These are phyloP conservation scores for Phalacrocorax brasilianus DNA, from an alignment of 2,113 vertebrate species.

Conservation along the genomic window DNA sequence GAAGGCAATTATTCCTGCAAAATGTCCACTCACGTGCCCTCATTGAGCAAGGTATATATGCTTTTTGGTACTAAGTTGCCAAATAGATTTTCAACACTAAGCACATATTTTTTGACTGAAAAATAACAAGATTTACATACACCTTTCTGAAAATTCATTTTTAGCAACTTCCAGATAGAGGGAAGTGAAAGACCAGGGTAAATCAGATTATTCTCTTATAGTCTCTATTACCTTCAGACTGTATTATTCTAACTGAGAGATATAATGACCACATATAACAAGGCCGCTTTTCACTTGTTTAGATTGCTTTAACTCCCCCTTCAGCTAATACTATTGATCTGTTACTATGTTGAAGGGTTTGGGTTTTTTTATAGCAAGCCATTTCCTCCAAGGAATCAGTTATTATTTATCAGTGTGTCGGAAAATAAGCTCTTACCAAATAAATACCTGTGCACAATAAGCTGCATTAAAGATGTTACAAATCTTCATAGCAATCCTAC, in stretches of 20 bases:
- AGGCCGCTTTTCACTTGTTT: not conserved
- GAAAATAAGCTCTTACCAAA: not conserved
- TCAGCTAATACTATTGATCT: not conserved
- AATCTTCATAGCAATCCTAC: not conserved
- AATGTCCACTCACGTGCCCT: not conserved
- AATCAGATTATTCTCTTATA: not conserved
- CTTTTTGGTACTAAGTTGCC: not conserved
- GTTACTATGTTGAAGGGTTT: not conserved
- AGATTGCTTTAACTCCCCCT: not conserved
- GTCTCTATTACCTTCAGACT: not conserved
- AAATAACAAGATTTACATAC: not conserved
- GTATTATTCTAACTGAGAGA: not conserved
- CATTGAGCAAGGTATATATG: not conserved
- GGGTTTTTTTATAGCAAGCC: not conserved
- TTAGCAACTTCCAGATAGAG: not conserved
- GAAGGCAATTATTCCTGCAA: not conserved
- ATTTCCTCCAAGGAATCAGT: not conserved
- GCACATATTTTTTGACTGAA: not conserved
- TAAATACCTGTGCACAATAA: not conserved
- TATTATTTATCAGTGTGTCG: not conserved
- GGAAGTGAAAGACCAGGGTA: not conserved
- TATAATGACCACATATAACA: not conserved
- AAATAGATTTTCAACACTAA: not conserved
- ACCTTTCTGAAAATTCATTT: not conserved
- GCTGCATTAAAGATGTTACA: not conserved